A percentile compares a stretch with the other conserved stretches of the same genome.
Conservation (phyloP, 2,113 vertebrate genomes). For the Eulemur macaco region DNA sequence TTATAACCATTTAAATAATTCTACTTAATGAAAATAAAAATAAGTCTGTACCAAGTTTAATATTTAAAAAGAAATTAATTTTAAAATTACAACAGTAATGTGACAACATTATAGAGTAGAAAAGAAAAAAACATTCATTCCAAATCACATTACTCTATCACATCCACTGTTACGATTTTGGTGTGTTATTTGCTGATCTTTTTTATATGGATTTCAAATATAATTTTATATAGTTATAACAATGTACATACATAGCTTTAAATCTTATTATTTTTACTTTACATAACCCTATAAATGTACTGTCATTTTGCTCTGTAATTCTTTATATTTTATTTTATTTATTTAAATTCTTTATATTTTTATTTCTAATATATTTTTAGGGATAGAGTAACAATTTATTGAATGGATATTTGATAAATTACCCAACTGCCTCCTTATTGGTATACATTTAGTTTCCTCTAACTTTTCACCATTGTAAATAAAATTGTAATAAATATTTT, state of each 20-base stretch:
- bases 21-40: neutral
- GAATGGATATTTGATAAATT: neutral
- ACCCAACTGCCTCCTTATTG: neutral
- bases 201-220: neutral
- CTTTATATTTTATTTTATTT: neutral
- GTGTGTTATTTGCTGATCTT: neutral
- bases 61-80: slow-evolving; percentile 10
- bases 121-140: neutral
- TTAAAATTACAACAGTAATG: neutral
- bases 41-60: neutral
- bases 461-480: neutral
- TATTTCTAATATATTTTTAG: neutral
- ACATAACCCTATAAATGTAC: neutral
- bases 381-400: slow-evolving; percentile 9
- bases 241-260: neutral
- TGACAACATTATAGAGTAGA: neutral
- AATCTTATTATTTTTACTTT: neutral
- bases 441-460: slow-evolving; percentile 1
- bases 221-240: slow-evolving; percentile 21
- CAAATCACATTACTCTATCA: neutral
- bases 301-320: neutral
- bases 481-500: slow-evolving; percentile 32
- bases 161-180: neutral
- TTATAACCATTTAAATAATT: slow-evolving; percentile 8
- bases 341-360: neutral